A percentile compares a stretch with the other conserved stretches of the same genome.
phyloP scores from a whole-genome alignment of 2,888 invertebrate genomes.

The Scelioninae gen. 2 region DNA sequence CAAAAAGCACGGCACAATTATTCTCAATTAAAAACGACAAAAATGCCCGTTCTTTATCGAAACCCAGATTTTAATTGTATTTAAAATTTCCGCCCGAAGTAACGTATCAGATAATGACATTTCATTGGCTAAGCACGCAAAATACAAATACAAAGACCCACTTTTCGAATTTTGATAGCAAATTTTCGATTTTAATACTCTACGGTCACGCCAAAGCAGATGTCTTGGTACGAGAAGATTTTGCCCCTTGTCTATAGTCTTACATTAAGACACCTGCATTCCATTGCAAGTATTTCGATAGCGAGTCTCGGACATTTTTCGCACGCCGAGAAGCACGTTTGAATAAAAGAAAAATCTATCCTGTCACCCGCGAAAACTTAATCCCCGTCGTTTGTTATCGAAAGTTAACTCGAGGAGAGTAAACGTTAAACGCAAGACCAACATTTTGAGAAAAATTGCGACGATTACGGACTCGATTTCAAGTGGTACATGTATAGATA shows the following conservation, averaged over 20 bases:
- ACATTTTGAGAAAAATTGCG: constrained; percentile 20
- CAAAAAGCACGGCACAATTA: not conserved
- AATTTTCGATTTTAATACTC: constrained; percentile 33
- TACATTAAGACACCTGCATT: constrained; percentile 22
- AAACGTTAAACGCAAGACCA: constrained; percentile 3
- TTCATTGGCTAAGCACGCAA: not conserved
- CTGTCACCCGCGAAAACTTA: not conserved
- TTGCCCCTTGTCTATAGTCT: constrained; percentile 21
- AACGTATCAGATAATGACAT: not conserved
- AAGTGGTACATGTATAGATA: constrained; percentile 58
- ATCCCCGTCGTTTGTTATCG: constrained; percentile 4
- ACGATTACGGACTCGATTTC: constrained; percentile 48
- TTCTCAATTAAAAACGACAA: not conserved
- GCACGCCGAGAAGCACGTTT: not conserved
- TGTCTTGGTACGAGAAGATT: constrained; percentile 4
- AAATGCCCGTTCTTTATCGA: no score
- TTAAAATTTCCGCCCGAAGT: not conserved
- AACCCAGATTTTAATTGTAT: not conserved
- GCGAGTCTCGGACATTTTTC: constrained; percentile 14
- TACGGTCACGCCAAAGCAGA: not conserved
- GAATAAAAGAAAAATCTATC: no score
- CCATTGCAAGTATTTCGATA: constrained; percentile 1
- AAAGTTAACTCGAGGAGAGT: not conserved
- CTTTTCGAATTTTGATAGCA: constrained; percentile 23
- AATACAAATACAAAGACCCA: not conserved